Conservation (phyloP, 2,888 invertebrate genomes). For the Tenthredo livida region DNA sequence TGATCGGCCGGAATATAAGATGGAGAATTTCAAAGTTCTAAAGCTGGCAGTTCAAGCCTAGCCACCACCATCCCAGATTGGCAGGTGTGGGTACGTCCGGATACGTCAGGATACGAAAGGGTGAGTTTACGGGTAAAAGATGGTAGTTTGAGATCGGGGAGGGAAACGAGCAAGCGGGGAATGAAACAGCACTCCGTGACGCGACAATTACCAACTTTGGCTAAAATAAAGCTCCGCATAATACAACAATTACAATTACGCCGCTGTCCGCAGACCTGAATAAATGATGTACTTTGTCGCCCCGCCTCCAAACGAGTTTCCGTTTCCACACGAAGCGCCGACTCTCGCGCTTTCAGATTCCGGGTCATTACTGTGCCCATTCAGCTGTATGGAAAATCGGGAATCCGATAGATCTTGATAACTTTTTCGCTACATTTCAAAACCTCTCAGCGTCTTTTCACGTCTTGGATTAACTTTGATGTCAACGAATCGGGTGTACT, state of each 20-base stretch:
- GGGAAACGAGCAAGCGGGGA: neutral
- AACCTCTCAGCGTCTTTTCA: constrained; percentile 44
- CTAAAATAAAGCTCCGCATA: constrained; percentile 46
- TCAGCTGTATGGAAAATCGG: constrained; percentile 45
- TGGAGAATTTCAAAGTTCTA: constrained; percentile 33
- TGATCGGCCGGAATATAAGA: constrained; percentile 38
- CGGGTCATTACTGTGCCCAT: constrained; percentile 51
- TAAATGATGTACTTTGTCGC: constrained; percentile 48
- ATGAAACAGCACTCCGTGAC: constrained; percentile 38
- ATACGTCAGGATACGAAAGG: neutral
- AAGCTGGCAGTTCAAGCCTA: constrained; percentile 26
- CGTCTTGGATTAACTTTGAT: constrained; percentile 45
- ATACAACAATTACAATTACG: constrained; percentile 50
- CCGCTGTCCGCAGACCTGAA: constrained; percentile 50
- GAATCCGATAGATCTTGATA: constrained; percentile 49
- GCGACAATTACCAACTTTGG: constrained; percentile 48
- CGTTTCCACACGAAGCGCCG: constrained; percentile 40
- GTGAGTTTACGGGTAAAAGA: neutral
- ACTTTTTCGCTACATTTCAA: constrained; percentile 49
- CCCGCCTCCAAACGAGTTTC: constrained; percentile 44
- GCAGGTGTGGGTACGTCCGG: neutral
- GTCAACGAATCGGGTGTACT: constrained; percentile 44
- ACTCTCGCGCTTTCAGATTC: constrained; percentile 46
- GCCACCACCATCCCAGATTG: neutral
- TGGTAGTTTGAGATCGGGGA: constrained; percentile 12